phyloP scores from a whole-genome alignment of 2,797 vertebrate genomes.

The Epinephelus malabaricus region DNA sequence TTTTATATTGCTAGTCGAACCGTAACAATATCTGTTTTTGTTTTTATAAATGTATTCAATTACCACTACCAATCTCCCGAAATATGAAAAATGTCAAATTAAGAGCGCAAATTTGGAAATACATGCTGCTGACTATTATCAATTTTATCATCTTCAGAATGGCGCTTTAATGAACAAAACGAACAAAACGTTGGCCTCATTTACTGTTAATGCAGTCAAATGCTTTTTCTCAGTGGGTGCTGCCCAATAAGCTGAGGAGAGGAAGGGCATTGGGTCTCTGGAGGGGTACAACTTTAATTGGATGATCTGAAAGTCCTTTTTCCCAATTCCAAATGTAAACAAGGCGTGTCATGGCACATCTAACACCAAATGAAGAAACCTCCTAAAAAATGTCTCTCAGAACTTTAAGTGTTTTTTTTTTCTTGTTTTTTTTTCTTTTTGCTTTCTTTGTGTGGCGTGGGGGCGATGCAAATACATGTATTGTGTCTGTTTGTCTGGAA shows the following conservation, averaged over 20 bases:
- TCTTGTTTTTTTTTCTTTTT: not conserved
- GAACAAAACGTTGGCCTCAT: constrained; percentile 80
- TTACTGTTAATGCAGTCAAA: constrained; percentile 86
- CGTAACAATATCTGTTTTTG: constrained; percentile 80
- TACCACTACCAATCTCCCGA: constrained; percentile 67
- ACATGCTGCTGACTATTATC: constrained; percentile 71
- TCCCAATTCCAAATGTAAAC: constrained; percentile 86
- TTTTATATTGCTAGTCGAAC: constrained; percentile 77
- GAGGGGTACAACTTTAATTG: constrained; percentile 86
- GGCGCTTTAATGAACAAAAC: constrained; percentile 83
- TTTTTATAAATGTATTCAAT: constrained; percentile 82
- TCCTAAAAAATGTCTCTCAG: constrained; percentile 64
- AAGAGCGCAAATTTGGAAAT: constrained; percentile 75
- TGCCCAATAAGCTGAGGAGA: constrained; percentile 83
- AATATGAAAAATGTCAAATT: constrained; percentile 79
- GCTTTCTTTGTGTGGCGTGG: constrained; percentile 17
- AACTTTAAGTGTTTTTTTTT: constrained; percentile 57
- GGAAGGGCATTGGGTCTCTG: constrained; percentile 83
- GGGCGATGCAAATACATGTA: not conserved
- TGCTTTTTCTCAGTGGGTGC: constrained; percentile 86
- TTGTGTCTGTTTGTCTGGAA: constrained; percentile 9
- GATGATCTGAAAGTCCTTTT: constrained; percentile 84
- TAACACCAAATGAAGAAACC: constrained; percentile 83
- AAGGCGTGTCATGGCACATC: constrained; percentile 84
- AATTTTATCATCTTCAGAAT: constrained; percentile 80